Evolutionary conservation across 2,113 vertebrate species (phyloP), one percentile per base, ranked within the genome.

Genomic region (Carassius carassius): DNA sequence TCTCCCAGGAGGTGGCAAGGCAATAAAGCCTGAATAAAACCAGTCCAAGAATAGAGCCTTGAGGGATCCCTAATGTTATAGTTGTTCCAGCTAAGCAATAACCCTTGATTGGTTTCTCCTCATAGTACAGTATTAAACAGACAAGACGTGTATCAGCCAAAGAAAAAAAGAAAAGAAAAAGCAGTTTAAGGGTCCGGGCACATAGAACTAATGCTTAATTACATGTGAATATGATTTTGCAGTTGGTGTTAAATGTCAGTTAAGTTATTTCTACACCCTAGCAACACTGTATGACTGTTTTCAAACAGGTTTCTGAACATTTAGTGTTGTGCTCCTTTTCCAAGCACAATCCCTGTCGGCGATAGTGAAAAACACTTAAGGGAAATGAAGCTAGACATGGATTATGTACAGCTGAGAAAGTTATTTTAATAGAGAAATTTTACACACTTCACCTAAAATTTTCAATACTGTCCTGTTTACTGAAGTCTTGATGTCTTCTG

Each of bases 21-120:
- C 79, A 81, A 81, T 69, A 81, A 51, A 21, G 62, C 6, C 23
- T 69, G 62, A 49, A 81, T 69, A 69, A 63, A 51, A 69, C 25
- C 44, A 21, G 44, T 13, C 62, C 41, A 49, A 17, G 44, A 67
- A 81, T 51, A 49, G 78, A 81, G 41, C 62, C 62, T 49, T 49
- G 41, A 69, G 44, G 7, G 41, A 35, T 69, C 44, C 2, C 44
- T 69, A 49, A 81, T 81, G 41, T 32, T 81, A 81, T 67, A 67
- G 23, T 13, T 63, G 78, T 65, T 47, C 58, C 78, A 19, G n/a
- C 54, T 78, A 62, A 47, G 58, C 58, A 23, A 79, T 79, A 79
- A 63, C 35, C 11, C 37, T 63, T 44, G 21, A 78, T 62, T 41
- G 41, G 6, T 49, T 49, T 74, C 41, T 49, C 1, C 72, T 74